These are phyloP conservation scores for Pluvianellus socialis DNA, from an alignment of 2,113 vertebrate genomes.

Conservation along the genomic window DNA sequence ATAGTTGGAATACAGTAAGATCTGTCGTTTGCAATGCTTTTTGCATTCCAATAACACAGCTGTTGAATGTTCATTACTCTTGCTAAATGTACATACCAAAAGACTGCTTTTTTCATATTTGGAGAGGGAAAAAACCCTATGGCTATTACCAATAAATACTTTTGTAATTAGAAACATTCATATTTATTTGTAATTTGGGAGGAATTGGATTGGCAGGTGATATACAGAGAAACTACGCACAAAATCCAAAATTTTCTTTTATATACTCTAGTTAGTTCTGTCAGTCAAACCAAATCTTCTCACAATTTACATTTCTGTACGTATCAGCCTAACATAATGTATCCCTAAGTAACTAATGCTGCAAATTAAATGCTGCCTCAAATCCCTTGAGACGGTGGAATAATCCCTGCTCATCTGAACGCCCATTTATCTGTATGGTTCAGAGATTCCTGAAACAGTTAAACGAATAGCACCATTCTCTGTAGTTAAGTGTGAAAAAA, in stretches of 20 bases:
- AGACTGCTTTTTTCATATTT: neutral
- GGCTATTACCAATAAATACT: neutral
- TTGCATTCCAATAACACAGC: neutral
- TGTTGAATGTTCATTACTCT: neutral
- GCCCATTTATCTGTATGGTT: neutral
- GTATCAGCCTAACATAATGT: neutral
- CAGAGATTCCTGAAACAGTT: neutral
- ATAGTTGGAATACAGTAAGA: neutral
- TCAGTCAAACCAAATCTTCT: neutral
- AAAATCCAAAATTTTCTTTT: neutral
- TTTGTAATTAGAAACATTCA: neutral
- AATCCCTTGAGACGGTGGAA: neutral
- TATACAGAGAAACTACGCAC: neutral
- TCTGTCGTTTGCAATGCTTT: neutral
- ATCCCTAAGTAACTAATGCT: neutral
- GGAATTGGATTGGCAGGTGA: neutral
- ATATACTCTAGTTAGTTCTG: neutral
- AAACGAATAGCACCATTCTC: fast-evolving
- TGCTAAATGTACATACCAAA: neutral
- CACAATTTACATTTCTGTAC: neutral
- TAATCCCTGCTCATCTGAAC: neutral
- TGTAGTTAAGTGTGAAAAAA: neutral
- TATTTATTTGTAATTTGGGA: neutral
- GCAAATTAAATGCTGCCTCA: neutral
- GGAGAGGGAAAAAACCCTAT: neutral